These are phyloP conservation scores for Trinorchestia longiramus DNA, from an alignment of 1,140 invertebrate species.

Conservation along the genomic window DNA sequence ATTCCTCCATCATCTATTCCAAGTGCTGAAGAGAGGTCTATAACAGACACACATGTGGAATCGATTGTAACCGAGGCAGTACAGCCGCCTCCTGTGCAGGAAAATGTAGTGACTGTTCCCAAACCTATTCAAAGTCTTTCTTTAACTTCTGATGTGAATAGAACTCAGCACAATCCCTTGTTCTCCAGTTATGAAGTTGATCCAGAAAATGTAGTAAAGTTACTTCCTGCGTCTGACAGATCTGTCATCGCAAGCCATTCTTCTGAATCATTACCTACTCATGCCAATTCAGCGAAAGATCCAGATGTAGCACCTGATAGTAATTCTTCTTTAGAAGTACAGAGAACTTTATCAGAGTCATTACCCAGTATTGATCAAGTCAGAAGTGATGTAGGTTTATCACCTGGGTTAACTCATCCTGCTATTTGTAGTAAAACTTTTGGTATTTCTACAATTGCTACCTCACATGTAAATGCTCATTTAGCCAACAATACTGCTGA, in stretches of 20 bases:
- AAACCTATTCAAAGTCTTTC: background rate
- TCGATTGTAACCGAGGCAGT: background rate
- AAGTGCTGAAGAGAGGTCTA: background rate
- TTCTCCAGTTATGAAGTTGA: conserved; percentile 19
- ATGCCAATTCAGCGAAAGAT: background rate
- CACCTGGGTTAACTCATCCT: background rate
- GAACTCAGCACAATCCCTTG: background rate
- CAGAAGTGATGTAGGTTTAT: background rate
- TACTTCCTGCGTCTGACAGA: background rate
- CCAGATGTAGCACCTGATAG: background rate
- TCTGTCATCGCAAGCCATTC: background rate
- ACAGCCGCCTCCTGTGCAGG: background rate
- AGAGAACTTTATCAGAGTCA: background rate
- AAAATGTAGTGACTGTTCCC: background rate
- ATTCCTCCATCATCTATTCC: background rate
- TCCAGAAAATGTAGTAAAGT: conserved; percentile 12
- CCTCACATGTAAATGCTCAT: background rate
- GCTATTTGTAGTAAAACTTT: background rate
- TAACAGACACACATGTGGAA: background rate
- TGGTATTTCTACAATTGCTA: background rate
- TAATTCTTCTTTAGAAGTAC: background rate
- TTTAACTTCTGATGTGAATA: background rate
- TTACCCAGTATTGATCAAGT: background rate
- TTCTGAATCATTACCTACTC: background rate
- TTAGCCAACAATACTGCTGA: background rate